Evolutionary conservation across 2,797 vertebrate genomes (phyloP), one percentile per base, ranked within the genome.

Genomic region (Chlorospingus semifuscus): DNA sequence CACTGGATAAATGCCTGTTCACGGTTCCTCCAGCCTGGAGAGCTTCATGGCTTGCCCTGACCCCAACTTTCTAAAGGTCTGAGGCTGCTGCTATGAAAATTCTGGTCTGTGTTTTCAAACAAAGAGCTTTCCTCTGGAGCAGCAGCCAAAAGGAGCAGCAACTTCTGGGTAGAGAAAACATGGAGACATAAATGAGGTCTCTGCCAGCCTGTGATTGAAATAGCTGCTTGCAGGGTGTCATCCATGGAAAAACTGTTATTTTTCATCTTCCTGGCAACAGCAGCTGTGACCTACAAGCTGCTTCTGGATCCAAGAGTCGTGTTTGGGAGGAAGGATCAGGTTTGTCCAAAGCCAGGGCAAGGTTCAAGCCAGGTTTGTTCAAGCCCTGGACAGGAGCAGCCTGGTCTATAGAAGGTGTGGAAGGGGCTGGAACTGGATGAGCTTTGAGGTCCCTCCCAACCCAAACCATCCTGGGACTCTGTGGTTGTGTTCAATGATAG

Each of bases 91-190:
- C 69, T 65, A 0, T 37, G 61, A 46, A 72, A 81, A 81, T 0
- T 0, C 16, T 24, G 30, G 2, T 44, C 30, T 1, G 0, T 30
- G 59, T 50, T 20, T 56, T 41, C 41, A 29, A 53, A 52, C 15
- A 57, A 41, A 69, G 42, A 21, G 10, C 10, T 49, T 83, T 66
- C 8, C 47, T 55, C 47, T 59, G 44, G 69, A 70, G 15, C 24
- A 72, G 36, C 9, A 56, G 36, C 11, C 59, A 61, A 50, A 34
- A 79, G 30, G 32, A 94, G 14, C 50, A 72, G 46, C 2, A 8
- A 0, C 30, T 75, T 59, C 37, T 23, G 6, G 15, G 16, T 1
- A 21, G 55, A 30, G 76, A 55, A 53, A 16, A 27, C 37, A 15
- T 0, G 3, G 78, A 50, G 55, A 57, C 17, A 10, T 30, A 65